Base-by-base conservation (phyloP, 2,888 invertebrate species). In the Altica lythri region DNA sequence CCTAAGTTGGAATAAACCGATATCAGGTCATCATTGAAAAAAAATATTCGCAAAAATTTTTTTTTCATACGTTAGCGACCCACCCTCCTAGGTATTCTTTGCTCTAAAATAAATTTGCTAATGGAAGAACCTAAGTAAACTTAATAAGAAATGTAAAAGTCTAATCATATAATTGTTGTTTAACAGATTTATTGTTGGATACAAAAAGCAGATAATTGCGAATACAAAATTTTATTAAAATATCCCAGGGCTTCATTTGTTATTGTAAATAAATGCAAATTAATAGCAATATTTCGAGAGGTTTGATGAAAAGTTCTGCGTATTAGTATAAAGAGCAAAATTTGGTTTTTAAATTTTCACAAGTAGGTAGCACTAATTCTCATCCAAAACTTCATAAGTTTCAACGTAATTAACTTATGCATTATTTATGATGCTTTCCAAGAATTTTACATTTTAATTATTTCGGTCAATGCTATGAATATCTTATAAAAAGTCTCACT, bases 401-500 rank as follows among this genome's bases (percentile, higher is more conserved):
- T 48, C 30, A 16, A 14, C 29, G 48, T 56, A 52, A 52, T 56
- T 44, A 53, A 56, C 52, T 56, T 48, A 56, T 56, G 56, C 52
- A 56, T 56, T 52, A 56, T 56, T 56, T 44, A 56, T 52, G 6
- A 12, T 19, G 12, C 19, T n/a, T 8, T 5, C 9, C 22, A 10
- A 32, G 35, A 44, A 37, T 35, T 51, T 44, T 29, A 43, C 44
- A 51, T 35, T 35, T 35, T 34, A 44, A 51, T 44, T 37, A 51
- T 29, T 44, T 29, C 29, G 5, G 12, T 19, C 12, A 16, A 40
- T 40, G n/a, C n/a, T 22, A 40, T 40, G 40, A 40, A 40, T 40
- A 40, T 22, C 22, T 40, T 10, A 10, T 19, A 38, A 38, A 12
- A n/a, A 37, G 8, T 37, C 18, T 37, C 37, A 18, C 17, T 37